Evolutionary conservation across 2,888 invertebrate genomes (phyloP).

Genomic region (Augiades crinisus): DNA sequence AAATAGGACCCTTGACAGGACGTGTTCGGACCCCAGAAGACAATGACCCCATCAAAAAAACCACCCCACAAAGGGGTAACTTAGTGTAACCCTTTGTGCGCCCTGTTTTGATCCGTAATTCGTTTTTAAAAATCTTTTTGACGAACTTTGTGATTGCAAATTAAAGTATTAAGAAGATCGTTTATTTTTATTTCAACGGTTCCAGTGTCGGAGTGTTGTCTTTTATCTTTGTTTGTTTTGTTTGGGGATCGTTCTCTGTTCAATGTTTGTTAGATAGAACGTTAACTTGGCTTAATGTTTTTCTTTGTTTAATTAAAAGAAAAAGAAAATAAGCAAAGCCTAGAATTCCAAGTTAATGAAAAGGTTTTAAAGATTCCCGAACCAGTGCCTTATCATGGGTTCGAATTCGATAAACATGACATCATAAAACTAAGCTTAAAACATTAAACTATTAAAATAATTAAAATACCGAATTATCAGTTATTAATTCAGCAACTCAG

Average conservation of each 20-base stretch:
- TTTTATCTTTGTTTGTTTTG: neutral
- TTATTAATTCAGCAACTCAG: too few species aligned
- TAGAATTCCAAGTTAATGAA: too few species aligned
- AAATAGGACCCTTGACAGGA: conserved; percentile 8
- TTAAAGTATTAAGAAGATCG: conserved; percentile 13
- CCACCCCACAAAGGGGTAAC: conserved; percentile 17
- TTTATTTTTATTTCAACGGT: conserved; percentile 8
- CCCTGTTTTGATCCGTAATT: conserved; percentile 38
- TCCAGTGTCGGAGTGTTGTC: neutral
- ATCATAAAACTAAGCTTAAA: too few species aligned
- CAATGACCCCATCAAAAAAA: conserved; percentile 24
- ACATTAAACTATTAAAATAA: too few species aligned
- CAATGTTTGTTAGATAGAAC: neutral
- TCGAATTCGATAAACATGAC: too few species aligned
- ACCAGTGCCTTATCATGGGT: too few species aligned
- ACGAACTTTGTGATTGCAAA: conserved; percentile 17
- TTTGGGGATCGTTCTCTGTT: neutral
- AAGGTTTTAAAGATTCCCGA: too few species aligned
- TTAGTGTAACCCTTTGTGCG: conserved; percentile 38
- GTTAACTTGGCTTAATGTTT: too few species aligned
- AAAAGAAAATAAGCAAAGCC: too few species aligned
- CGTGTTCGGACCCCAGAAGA: conserved; percentile 6
- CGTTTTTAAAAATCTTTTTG: conserved; percentile 27
- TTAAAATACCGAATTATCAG: too few species aligned
- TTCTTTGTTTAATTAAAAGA: neutral